Percentiles rank a stretch among this genome's conserved stretches.
Conservation (phyloP, 2,113 vertebrate genomes). For the Larimichthys crocea region DNA sequence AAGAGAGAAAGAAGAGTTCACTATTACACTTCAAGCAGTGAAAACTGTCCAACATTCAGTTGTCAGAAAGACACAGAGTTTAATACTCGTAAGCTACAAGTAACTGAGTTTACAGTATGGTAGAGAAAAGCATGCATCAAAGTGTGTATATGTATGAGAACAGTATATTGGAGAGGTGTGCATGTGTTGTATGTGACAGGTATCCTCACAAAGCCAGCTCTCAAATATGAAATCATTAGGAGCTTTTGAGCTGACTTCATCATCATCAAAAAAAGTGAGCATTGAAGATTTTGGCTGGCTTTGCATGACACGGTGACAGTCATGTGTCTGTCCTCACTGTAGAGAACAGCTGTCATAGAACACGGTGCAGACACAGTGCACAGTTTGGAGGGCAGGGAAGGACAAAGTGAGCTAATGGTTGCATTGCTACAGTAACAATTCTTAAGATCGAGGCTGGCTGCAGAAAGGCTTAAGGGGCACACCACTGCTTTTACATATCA, state of each 20-base stretch:
- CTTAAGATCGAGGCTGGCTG: no score
- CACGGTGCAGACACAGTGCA: neutral
- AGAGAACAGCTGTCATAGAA: neutral
- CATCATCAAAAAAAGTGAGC: no score
- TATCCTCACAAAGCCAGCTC: conserved; percentile 2
- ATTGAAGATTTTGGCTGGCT: neutral
- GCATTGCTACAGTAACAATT: no score
- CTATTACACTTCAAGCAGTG: conserved; percentile 49
- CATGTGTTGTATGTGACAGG: conserved; percentile 36
- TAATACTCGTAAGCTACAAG: conserved; percentile 26
- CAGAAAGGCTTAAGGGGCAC: no score
- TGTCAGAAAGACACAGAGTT: conserved; percentile 35
- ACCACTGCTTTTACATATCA: no score
- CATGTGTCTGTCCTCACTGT: neutral
- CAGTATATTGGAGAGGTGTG: conserved; percentile 34
- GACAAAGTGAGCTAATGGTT: neutral
- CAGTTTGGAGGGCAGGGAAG: neutral
- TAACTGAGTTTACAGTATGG: conserved; percentile 11
- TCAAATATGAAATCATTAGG: neutral
- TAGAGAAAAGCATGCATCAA: conserved; percentile 59
- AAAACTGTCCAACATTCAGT: conserved; percentile 61
- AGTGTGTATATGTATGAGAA: conserved; percentile 35
- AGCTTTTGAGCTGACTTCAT: neutral
- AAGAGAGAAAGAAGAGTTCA: conserved; percentile 46
- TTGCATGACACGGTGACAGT: neutral